phyloP scores from a whole-genome alignment of 2,113 vertebrate species.

The Bubo bubo region DNA sequence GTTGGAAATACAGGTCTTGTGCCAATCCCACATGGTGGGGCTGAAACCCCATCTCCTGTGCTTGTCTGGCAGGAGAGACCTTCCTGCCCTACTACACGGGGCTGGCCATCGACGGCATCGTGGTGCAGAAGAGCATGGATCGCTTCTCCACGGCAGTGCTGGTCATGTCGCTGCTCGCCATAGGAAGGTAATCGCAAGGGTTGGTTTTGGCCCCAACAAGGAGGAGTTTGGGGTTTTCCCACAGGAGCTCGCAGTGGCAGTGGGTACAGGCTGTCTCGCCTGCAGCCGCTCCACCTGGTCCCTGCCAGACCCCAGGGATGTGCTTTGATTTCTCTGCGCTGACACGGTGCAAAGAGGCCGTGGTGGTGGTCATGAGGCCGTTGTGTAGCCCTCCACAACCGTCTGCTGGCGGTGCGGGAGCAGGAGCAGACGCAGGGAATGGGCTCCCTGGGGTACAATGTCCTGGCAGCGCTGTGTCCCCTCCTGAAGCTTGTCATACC shows the following conservation, averaged over 20 bases:
- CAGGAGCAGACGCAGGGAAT: not conserved
- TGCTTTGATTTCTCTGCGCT: not conserved
- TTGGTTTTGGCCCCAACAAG: not conserved
- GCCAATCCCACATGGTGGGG: accelerated
- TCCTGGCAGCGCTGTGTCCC: accelerated
- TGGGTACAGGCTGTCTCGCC: not conserved
- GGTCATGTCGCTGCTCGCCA: slow-evolving; percentile 78
- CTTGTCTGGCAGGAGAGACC: slow-evolving; percentile 83
- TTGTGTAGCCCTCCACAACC: accelerated
- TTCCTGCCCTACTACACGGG: slow-evolving; percentile 93
- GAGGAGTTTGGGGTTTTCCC: not conserved
- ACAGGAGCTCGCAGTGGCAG: accelerated
- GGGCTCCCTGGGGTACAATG: not conserved
- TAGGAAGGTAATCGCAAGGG: slow-evolving; percentile 82
- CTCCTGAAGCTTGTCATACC: not conserved
- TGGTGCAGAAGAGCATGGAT: slow-evolving; percentile 91
- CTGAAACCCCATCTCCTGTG: not conserved
- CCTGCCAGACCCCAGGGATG: not conserved
- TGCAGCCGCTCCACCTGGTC: accelerated
- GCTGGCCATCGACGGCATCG: slow-evolving; percentile 87
- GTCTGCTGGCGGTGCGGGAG: not conserved
- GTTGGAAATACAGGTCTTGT: not conserved
- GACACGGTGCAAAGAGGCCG: accelerated
- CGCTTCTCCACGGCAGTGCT: slow-evolving; percentile 82
- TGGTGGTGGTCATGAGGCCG: not conserved